Evolutionary conservation across 2,113 vertebrate genomes (phyloP).

Genomic region (Notechis scutatus): DNA sequence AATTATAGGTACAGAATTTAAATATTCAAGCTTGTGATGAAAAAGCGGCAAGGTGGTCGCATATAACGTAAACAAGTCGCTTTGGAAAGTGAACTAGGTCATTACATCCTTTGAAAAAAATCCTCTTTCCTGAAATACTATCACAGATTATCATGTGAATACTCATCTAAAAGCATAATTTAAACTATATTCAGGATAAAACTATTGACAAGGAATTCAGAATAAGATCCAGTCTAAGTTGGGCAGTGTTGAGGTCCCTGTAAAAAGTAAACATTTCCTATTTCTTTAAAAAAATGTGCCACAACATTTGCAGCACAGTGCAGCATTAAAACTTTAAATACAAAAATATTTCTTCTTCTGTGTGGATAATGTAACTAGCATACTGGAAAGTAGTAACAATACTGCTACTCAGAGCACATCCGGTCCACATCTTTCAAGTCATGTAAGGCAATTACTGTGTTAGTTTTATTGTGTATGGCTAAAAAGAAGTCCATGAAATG

Average conservation of each 20-base stretch:
- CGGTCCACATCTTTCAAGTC: conserved; percentile 86
- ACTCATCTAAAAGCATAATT: conserved; percentile 77
- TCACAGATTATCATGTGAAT: conserved; percentile 73
- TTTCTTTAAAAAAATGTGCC: conserved; percentile 84
- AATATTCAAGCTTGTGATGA: conserved; percentile 96
- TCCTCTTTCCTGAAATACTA: conserved; percentile 73
- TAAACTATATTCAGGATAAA: conserved; percentile 81
- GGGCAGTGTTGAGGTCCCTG: conserved; percentile 90
- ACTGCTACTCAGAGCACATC: conserved; percentile 80
- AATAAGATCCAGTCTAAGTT: conserved; percentile 88
- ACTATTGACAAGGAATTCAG: conserved; percentile 75
- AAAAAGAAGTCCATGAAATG: conserved; percentile 68
- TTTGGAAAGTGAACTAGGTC: conserved; percentile 92
- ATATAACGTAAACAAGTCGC: conserved; percentile 96
- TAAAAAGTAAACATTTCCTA: conserved; percentile 85
- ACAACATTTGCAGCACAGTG: conserved; percentile 79
- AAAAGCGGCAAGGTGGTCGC: conserved; percentile 84
- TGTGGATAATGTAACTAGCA: conserved; percentile 81
- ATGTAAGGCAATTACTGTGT: conserved; percentile 96
- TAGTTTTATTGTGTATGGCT: conserved; percentile 88
- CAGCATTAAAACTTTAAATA: conserved; percentile 95
- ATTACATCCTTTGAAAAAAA: conserved; percentile 76
- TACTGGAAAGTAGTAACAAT: conserved; percentile 83
- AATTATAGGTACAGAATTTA: conserved; percentile 91
- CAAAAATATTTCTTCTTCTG: conserved; percentile 92